These are phyloP conservation scores for Nibea coibor DNA, from an alignment of 2,113 vertebrate genomes.

Conservation along the genomic window DNA sequence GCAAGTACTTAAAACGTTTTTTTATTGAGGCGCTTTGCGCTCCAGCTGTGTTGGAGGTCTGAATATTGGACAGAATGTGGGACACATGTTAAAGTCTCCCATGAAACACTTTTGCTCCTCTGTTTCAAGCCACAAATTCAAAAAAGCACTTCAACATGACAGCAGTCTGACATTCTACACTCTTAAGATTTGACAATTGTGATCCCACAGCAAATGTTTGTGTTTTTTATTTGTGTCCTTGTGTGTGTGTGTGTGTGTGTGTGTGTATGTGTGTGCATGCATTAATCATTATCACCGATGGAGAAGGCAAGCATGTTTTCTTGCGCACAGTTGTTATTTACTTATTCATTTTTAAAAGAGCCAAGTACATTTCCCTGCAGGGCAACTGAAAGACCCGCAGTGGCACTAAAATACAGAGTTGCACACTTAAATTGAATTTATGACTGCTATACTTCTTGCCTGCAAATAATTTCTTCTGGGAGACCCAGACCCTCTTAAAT, in stretches of 20 bases:
- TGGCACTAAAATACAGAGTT: constrained; percentile 42
- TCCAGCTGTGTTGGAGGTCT: constrained; percentile 7
- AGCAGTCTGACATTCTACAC: constrained; percentile 35
- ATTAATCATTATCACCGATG: constrained; percentile 20
- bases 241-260: no score
- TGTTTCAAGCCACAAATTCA: constrained; percentile 14
- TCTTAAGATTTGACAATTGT: constrained; percentile 24
- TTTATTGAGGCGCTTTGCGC: background rate
- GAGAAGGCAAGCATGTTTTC: constrained; percentile 26
- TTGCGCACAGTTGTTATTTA: constrained; percentile 60
- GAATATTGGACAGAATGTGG: constrained; percentile 26
- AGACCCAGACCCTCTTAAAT: constrained; percentile 57
- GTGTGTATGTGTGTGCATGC: background rate
- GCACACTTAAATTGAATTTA: constrained; percentile 64
- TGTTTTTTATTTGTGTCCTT: constrained; percentile 13
- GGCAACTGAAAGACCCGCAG: constrained; percentile 36
- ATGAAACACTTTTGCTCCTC: constrained; percentile 28
- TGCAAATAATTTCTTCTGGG: constrained; percentile 60
- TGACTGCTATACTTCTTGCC: constrained; percentile 47
- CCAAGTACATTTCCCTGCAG: constrained; percentile 54
- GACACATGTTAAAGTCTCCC: constrained; percentile 17
- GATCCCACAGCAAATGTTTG: constrained; percentile 10
- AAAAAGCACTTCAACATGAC: constrained; percentile 33
- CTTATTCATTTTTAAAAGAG: constrained; percentile 53
- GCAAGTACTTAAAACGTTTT: background rate